These are phyloP conservation scores for Drosophila meridiana DNA, from an alignment of 2,888 invertebrate species.

Conservation along the genomic window DNA sequence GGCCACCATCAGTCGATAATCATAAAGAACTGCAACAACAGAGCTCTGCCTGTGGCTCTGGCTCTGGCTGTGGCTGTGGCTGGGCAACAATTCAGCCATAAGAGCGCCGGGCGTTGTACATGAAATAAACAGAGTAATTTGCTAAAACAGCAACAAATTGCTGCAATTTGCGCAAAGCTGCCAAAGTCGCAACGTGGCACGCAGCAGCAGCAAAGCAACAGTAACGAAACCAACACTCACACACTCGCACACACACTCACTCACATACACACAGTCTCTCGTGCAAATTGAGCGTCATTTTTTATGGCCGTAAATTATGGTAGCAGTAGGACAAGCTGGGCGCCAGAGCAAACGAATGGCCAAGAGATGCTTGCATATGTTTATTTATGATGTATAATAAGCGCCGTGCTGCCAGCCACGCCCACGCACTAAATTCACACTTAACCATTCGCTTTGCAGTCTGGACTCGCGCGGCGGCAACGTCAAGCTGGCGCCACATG, in stretches of 20 bases:
- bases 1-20: constrained; percentile 72
- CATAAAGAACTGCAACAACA: constrained; percentile 67
- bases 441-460: constrained; percentile 85
- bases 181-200: constrained; percentile 63
- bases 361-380: constrained; percentile 70
- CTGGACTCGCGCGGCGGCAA: constrained; percentile 92
- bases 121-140: constrained; percentile 82
- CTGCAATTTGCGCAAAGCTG: constrained; percentile 77
- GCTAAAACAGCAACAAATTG: constrained; percentile 81
- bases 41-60: constrained; percentile 14
- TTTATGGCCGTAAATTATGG: constrained; percentile 77
- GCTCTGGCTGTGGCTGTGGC: background rate
- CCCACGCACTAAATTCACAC: constrained; percentile 63
- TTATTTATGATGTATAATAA: constrained; percentile 79
- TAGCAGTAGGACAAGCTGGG: constrained; percentile 46
- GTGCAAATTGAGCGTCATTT: constrained; percentile 74
- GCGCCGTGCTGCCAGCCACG: constrained; percentile 53
- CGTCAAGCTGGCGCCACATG: constrained; percentile 89
- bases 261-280: constrained; percentile 9
- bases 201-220: constrained; percentile 35
- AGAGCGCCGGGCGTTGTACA: constrained; percentile 40
- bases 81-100: constrained; percentile 26
- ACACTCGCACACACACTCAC: constrained; percentile 5
- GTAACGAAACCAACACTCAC: constrained; percentile 28
- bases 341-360: constrained; percentile 64